phyloP scores from a whole-genome alignment of 2,888 invertebrate species.

The Julus scanicus region DNA sequence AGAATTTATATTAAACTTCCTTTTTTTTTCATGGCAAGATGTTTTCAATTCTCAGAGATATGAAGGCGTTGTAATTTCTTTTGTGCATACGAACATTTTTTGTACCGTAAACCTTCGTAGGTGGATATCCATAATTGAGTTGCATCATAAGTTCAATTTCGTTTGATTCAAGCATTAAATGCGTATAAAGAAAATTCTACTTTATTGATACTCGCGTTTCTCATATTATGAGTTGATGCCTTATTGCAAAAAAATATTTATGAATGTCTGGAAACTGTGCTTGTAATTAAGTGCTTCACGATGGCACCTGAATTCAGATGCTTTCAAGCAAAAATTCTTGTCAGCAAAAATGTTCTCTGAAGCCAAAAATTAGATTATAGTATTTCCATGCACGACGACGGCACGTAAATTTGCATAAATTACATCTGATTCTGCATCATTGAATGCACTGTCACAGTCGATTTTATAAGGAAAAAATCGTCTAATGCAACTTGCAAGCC shows the following conservation, averaged over 20 bases:
- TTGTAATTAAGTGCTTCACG: neutral
- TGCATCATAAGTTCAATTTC: neutral
- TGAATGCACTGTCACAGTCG: neutral
- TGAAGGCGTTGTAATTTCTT: neutral
- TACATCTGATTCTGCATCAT: neutral
- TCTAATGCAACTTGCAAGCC: neutral
- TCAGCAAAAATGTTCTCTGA: neutral
- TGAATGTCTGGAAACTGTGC: neutral
- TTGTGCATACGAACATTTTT: neutral
- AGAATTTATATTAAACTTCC: too few relatives aligned
- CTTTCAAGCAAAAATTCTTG: slow-evolving; percentile 7
- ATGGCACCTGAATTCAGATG: neutral
- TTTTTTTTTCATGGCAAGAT: too few relatives aligned
- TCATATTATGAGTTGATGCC: neutral
- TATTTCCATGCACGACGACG: neutral
- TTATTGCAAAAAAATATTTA: neutral
- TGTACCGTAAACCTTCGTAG: neutral
- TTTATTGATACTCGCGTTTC: neutral
- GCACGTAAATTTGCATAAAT: neutral
- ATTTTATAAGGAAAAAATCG: neutral
- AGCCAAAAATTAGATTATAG: neutral
- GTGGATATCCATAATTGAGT: neutral
- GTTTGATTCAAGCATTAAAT: neutral
- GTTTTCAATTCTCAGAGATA: too few relatives aligned
- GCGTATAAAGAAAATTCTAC: neutral